Base-by-base conservation (phyloP, 2,113 vertebrate species). In the Cyprinodon brontotheroides region DNA sequence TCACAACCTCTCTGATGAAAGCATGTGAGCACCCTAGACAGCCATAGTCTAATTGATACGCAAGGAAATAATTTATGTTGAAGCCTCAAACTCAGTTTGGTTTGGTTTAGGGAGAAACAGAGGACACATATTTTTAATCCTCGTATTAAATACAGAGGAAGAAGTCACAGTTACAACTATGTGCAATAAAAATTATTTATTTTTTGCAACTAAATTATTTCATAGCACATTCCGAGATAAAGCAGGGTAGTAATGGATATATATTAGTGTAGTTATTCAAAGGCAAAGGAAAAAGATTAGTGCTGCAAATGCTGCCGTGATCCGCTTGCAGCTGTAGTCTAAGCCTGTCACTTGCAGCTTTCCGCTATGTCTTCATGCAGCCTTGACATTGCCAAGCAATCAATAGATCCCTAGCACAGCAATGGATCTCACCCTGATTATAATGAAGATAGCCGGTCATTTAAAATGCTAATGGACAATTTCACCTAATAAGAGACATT, bases 191-290 rank as follows among this genome's bases (percentile, higher is more conserved):
- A 88, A 88, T 85, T 89, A 93, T 72, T 80, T 82, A 94, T 94
- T 90, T 93, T 92, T 90, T 85, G 81, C 87, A 86, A 93, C 91
- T 90, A 78, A 93, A 94, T 94, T 87, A 89, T 81, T 82, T 81
- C 81, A 82, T 74, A 83, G 79, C 82, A 90, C 79, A 77, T 89
- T 86, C 82, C 81, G 62, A 87, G 89, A 93, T 89, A 84, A 91
- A 91, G 90, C 88, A 79, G 78, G 74, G 81, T 91, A 92, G 94
- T 94, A 92, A 93, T 94, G 84, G 93, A 90, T 77, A 82, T 77
- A 82, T 90, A 90, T 93, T 90, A 92, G 87, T 90, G 90, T 92
- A 92, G 93, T 94, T 93, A 93, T 93, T 94, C 91, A 57, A 90
- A 92, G 91, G 85, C 89, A 82, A 87, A 87, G 79, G 89, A 92